phyloP scores from a whole-genome alignment of 2,113 vertebrate species.

The Microcebus tavaratra region DNA sequence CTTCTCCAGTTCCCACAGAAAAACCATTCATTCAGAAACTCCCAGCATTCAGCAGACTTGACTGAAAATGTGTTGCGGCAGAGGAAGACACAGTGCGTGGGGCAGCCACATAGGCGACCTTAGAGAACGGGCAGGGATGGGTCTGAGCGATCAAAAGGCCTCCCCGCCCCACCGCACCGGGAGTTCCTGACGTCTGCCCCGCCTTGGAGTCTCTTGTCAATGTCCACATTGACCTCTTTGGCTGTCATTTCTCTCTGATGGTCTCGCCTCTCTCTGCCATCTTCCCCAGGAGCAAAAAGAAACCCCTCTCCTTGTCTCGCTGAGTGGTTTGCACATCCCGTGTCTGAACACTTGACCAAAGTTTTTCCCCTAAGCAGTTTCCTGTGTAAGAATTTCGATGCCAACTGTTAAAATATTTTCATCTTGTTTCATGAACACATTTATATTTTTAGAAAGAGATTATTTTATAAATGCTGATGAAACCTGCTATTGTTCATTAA shows the following conservation, averaged over 20 bases:
- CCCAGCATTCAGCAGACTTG: not conserved
- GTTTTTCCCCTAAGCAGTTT: not conserved
- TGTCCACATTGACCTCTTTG: not conserved
- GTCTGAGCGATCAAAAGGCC: not conserved
- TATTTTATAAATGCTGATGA: not conserved
- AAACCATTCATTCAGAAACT: constrained; percentile 1
- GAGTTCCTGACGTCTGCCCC: not conserved
- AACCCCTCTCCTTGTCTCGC: not conserved
- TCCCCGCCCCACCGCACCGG: fast-evolving
- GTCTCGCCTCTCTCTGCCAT: not conserved
- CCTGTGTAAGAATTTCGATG: constrained; percentile 5
- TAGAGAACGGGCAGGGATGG: not conserved
- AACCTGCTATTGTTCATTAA: constrained; percentile 34
- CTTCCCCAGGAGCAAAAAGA: not conserved
- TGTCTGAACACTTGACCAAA: not conserved
- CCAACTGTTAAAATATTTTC: constrained; percentile 54
- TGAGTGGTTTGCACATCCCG: not conserved
- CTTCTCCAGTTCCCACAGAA: not conserved
- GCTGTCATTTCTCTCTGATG: not conserved
- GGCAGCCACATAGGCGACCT: not conserved
- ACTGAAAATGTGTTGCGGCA: not conserved
- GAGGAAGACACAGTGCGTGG: not conserved
- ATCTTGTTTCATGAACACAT: constrained; percentile 22
- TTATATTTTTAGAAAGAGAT: not conserved
- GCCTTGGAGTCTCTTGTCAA: not conserved